Base-by-base conservation (phyloP, 2,888 invertebrate genomes). In the Tetragnatha montana region DNA sequence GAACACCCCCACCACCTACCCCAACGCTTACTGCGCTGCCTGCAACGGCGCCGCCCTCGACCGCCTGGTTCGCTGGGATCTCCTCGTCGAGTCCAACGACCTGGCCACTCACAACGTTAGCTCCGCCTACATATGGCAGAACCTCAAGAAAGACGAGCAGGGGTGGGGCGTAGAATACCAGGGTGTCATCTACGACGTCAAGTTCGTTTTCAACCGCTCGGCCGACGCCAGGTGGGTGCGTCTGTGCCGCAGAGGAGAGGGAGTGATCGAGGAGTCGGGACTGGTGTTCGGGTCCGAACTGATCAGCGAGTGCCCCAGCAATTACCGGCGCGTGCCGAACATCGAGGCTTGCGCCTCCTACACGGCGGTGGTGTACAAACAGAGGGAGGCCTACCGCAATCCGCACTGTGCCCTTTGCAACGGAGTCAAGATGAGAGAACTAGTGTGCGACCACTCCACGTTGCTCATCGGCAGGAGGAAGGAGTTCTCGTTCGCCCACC, bases 371-470 rank as follows among this genome's bases (percentile, higher is more conserved):
- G 93, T 94, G n/a, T 94, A 94, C 92, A 92, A 81, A 76, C 91
- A 12, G 12, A 12, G 12, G 0, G 51, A 79, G 0, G 92, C 93
- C 1, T 94, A 93, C 92, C 92, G 94, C 84, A 94, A 94, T 91
- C 93, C 93, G 0, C 94, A 94, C 91, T 94, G 94, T 91, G 94
- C 94, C 68, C 92, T 94, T 76, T 94, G 94, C 92, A 94, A 94
- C 91, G 92, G 93, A 73, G 93, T 93, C 50, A 92, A 92, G 12
- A 92, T 93, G 1, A 69, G 60, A 10, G 0, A 10, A 17, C 51
- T 85, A 22, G 50, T 21, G 19, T 85, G 85, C n/a, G 51, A 50
- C 17, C 19, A 19, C 14, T 21, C 70, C 0, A 4, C 4, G n/a
- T 17, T 47, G 6, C 8, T 47, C 14, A 19, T n/a, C 17, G 47